Evolutionary conservation across 2,797 vertebrate genomes (phyloP).

Genomic region (Apodemus agrarius): DNA sequence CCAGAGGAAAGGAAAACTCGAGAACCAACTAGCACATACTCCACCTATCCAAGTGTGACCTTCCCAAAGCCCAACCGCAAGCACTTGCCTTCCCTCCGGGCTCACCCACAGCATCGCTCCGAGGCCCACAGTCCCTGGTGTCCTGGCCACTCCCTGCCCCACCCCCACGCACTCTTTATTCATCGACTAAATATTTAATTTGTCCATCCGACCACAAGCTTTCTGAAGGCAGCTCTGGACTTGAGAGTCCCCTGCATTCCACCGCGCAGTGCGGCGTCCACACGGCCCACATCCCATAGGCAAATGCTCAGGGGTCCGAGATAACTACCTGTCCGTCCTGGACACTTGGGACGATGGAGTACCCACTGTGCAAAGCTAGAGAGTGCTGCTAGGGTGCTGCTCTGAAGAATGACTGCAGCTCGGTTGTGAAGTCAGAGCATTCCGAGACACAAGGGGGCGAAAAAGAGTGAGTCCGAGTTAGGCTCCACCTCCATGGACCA

Average conservation of each 20-base stretch:
- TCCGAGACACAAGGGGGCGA: not conserved
- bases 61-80: slow-evolving; percentile 48
- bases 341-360: not conserved
- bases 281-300: slow-evolving; percentile 2
- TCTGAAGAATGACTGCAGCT: slow-evolving; percentile 5
- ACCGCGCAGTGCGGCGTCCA: not conserved
- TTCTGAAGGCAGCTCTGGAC: slow-evolving; percentile 51
- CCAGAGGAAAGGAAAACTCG: slow-evolving; percentile 52
- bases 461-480: slow-evolving; percentile 4
- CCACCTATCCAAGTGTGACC: slow-evolving; percentile 29
- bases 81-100: not conserved
- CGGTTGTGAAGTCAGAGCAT: not conserved
- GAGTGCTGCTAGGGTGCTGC: not conserved
- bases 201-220: slow-evolving; percentile 58
- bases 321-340: slow-evolving; percentile 1
- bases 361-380: not conserved
- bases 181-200: slow-evolving; percentile 63
- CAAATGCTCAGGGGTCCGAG: not conserved
- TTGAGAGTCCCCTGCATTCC: not conserved
- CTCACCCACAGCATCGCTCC: not conserved
- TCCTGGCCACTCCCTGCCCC: not conserved
- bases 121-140: not conserved
- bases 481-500: not conserved
- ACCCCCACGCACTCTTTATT: slow-evolving; percentile 8
- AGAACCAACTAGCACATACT: slow-evolving; percentile 28